Conservation (phyloP, 2,797 vertebrate species). For the Eidolon dupreanum region DNA sequence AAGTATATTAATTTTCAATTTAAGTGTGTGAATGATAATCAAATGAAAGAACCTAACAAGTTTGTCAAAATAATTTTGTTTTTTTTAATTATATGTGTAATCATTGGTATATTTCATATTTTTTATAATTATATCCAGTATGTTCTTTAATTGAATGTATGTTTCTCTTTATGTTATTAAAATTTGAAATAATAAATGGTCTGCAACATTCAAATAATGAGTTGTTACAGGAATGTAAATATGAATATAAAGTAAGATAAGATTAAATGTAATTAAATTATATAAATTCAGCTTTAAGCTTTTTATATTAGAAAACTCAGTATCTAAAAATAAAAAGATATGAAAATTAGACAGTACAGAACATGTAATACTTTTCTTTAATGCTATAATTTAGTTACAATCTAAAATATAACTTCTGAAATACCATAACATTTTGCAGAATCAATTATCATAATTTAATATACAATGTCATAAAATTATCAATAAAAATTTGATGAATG, state of each 20-base stretch:
- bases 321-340: not conserved
- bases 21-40: slow-evolving; percentile 70
- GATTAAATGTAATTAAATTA: not conserved
- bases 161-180: slow-evolving; percentile 64
- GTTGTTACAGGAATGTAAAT: not conserved
- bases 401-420: not conserved
- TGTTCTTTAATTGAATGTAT: slow-evolving; percentile 60
- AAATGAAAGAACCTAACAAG: slow-evolving; percentile 43
- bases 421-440: not conserved
- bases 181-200: slow-evolving; percentile 67
- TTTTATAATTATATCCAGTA: slow-evolving; percentile 58
- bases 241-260: not conserved
- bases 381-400: not conserved
- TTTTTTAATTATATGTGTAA: slow-evolving; percentile 67
- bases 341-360: not conserved
- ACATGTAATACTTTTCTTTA: not conserved
- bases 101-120: slow-evolving; percentile 24
- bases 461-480: not conserved
- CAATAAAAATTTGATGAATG: not conserved
- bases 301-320: not conserved
- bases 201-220: slow-evolving; percentile 30
- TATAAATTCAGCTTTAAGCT: not conserved
- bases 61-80: slow-evolving; percentile 73
- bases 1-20: slow-evolving; percentile 76
- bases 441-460: not conserved